Percentiles rank a stretch among this genome's conserved stretches.
Evolutionary conservation across 2,888 invertebrate genomes (phyloP).

Genomic region (Lordiphosa fenestrarum): DNA sequence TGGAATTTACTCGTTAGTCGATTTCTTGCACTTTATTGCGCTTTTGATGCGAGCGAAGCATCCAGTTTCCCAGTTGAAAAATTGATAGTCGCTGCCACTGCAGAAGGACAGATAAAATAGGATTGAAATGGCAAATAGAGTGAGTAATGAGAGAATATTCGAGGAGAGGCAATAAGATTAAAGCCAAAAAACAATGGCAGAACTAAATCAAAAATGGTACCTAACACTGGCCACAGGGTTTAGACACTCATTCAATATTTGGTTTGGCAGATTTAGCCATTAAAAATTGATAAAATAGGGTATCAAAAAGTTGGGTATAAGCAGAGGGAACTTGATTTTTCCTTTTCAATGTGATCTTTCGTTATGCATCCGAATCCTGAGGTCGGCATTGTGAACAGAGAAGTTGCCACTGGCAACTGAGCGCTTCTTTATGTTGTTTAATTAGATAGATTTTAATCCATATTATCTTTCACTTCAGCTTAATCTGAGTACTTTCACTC

Average conservation of each 20-base stretch:
- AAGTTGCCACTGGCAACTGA: too few species aligned
- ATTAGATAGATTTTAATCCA: too few species aligned
- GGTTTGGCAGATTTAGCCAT: too few species aligned
- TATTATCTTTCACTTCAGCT: too few species aligned
- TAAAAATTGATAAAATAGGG: too few species aligned
- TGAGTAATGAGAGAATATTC: conserved; percentile 27
- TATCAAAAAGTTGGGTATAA: too few species aligned
- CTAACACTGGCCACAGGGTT: too few species aligned
- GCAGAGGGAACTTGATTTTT: too few species aligned
- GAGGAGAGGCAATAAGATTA: conserved; percentile 19
- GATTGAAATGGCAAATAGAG: conserved; percentile 23
- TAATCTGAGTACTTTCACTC: too few species aligned
- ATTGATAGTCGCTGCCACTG: conserved; percentile 34
- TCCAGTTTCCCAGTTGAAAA: conserved; percentile 26
- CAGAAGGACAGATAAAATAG: conserved; percentile 15
- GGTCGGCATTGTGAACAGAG: neutral
- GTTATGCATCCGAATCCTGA: neutral
- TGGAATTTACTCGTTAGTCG: conserved; percentile 70
- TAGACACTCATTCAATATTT: too few species aligned
- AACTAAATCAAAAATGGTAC: conserved; percentile 6
- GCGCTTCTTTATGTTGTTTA: too few species aligned
- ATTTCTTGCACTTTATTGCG: conserved; percentile 56
- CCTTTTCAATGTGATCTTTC: too few species aligned
- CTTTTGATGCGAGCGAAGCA: conserved; percentile 56
- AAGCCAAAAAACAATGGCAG: conserved; percentile 12